phyloP scores from a whole-genome alignment of 1,140 invertebrate genomes.

The Tetramorium parvispinum region DNA sequence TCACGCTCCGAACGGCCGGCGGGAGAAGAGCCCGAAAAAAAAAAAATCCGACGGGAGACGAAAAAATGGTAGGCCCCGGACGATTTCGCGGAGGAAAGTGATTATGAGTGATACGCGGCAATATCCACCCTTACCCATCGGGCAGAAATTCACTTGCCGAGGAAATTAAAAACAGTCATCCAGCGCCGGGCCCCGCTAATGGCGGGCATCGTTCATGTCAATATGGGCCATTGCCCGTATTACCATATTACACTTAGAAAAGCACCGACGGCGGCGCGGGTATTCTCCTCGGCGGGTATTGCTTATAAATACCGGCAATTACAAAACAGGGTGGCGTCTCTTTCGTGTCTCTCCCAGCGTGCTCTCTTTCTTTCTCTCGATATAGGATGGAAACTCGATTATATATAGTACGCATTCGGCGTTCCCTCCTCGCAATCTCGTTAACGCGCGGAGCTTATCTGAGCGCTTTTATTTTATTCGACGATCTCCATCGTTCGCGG shows the following conservation, averaged over 20 bases:
- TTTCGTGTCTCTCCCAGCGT: neutral
- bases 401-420: slow-evolving; percentile 67
- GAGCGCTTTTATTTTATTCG: slow-evolving; percentile 46
- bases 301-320: slow-evolving; percentile 86
- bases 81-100: slow-evolving; percentile 76
- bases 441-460: slow-evolving; percentile 68
- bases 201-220: slow-evolving; percentile 86
- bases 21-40: neutral
- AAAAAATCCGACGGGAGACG: slow-evolving; percentile 45
- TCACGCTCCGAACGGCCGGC: slow-evolving; percentile 45
- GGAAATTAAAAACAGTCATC: slow-evolving; percentile 86
- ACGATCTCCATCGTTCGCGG: slow-evolving; percentile 15
- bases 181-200: slow-evolving; percentile 82
- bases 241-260: slow-evolving; percentile 84
- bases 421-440: slow-evolving; percentile 71
- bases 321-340: slow-evolving; percentile 77
- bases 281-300: slow-evolving; percentile 74
- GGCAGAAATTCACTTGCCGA: slow-evolving; percentile 84
- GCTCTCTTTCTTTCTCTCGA: slow-evolving; percentile 46
- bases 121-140: slow-evolving; percentile 83
- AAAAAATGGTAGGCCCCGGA: slow-evolving; percentile 61
- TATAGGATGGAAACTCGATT: slow-evolving; percentile 77
- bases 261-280: slow-evolving; percentile 72
- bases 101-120: slow-evolving; percentile 85
- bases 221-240: slow-evolving; percentile 86